phyloP scores from a whole-genome alignment of 2,888 invertebrate species.

The Protophormia terraenovae region DNA sequence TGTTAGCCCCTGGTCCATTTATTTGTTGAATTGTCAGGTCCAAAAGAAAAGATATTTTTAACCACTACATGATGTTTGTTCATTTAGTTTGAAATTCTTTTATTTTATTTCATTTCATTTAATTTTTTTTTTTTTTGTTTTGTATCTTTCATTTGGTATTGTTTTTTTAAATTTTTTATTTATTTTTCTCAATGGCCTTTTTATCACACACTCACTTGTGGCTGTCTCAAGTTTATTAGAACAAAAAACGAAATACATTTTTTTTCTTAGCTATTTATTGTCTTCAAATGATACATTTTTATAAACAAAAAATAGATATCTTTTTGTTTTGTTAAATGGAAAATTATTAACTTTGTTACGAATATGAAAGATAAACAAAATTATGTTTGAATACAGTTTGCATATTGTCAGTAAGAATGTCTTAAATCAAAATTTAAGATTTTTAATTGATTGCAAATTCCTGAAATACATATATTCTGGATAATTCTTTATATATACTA shows the following conservation, averaged over 20 bases:
- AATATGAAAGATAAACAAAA: background rate
- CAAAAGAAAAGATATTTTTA: slow-evolving; percentile 65
- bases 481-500: too few relatives aligned
- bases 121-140: slow-evolving; percentile 26
- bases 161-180: background rate
- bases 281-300: background rate
- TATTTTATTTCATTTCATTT: too few relatives aligned
- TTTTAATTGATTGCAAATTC: background rate
- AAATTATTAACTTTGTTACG: background rate
- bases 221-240: slow-evolving; percentile 49
- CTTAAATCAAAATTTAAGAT: background rate
- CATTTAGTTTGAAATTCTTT: slow-evolving; percentile 30
- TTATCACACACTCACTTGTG: slow-evolving; percentile 53
- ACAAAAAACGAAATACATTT: background rate
- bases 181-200: slow-evolving; percentile 57
- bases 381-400: too few relatives aligned
- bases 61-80: slow-evolving; percentile 44
- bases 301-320: slow-evolving; percentile 12
- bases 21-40: slow-evolving; percentile 56
- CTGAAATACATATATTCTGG: too few relatives aligned
- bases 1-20: background rate
- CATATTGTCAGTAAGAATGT: too few relatives aligned
- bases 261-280: slow-evolving; percentile 4
- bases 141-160: slow-evolving; percentile 9
- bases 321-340: background rate